Percentiles rank a stretch among this genome's conserved stretches.
phyloP scores from a whole-genome alignment of 2,797 vertebrate species.

The Mus minutoides region DNA sequence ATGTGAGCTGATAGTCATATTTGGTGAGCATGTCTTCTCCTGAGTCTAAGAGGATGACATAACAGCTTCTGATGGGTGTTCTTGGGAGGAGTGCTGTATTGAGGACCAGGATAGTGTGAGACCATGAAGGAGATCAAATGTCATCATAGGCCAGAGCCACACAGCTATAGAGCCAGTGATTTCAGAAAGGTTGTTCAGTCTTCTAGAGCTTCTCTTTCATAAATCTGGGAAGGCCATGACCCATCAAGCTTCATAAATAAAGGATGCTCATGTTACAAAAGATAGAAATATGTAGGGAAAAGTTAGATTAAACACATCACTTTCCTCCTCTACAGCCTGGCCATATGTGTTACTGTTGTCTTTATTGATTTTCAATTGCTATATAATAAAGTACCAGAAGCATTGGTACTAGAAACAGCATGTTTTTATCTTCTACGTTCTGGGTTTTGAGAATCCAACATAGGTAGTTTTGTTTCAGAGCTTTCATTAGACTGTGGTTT shows the following conservation, averaged over 20 bases:
- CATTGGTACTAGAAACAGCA: not conserved
- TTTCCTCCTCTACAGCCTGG: not conserved
- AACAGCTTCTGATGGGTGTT: not conserved
- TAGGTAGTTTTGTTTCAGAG: not conserved
- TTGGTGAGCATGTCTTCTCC: not conserved
- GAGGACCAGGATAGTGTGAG: not conserved
- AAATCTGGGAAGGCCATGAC: not conserved
- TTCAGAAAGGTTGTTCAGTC: not conserved
- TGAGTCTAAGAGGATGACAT: not conserved
- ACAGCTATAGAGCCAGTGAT: not conserved
- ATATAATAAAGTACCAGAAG: not conserved
- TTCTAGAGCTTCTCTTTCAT: not conserved
- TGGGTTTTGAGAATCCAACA: not conserved
- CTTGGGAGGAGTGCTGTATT: not conserved
- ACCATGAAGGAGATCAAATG: no score
- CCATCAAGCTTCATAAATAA: not conserved
- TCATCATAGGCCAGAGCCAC: rapidly evolving
- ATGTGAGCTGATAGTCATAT: not conserved
- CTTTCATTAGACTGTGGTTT: not conserved
- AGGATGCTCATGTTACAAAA: not conserved
- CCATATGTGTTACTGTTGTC: not conserved
- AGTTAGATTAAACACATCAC: not conserved
- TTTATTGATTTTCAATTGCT: not conserved
- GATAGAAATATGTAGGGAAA: not conserved
- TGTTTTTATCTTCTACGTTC: not conserved